phyloP scores from a whole-genome alignment of 2,113 vertebrate species.

The Ciconia maguari region DNA sequence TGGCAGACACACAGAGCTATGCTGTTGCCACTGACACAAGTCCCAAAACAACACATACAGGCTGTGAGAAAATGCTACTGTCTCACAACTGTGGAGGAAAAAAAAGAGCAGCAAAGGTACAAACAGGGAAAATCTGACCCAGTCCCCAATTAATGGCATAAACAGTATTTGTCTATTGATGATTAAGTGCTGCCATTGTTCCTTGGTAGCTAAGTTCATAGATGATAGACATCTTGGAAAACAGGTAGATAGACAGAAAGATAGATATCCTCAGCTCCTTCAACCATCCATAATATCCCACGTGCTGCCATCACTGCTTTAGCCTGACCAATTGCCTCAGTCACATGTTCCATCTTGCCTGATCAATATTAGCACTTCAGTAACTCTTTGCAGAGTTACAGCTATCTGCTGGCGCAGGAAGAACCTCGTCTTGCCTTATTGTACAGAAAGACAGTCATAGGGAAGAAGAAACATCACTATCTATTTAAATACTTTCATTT shows the following conservation, averaged over 20 bases:
- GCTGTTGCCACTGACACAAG: constrained; percentile 37
- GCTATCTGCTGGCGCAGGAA: background rate
- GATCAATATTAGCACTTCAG: constrained; percentile 25
- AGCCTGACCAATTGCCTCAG: constrained; percentile 46
- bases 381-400: background rate
- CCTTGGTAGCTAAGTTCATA: background rate
- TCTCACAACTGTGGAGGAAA: background rate
- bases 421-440: background rate
- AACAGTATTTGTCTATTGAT: constrained; percentile 20
- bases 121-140: background rate
- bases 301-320: constrained; percentile 1
- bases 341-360: constrained; percentile 33
- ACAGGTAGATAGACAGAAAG: constrained; percentile 16
- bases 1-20: constrained; percentile 42
- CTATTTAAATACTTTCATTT: background rate
- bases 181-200: constrained; percentile 17
- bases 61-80: constrained; percentile 47
- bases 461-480: background rate
- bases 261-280: background rate
- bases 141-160: background rate
- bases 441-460: background rate
- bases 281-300: constrained; percentile 36
- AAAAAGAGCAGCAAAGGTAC: background rate
- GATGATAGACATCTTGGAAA: constrained; percentile 34
- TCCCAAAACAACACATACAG: constrained; percentile 22